A percentile compares a stretch with the other conserved stretches of the same genome.
phyloP scores from a whole-genome alignment of 2,888 invertebrate species.

The Elmis aenea region DNA sequence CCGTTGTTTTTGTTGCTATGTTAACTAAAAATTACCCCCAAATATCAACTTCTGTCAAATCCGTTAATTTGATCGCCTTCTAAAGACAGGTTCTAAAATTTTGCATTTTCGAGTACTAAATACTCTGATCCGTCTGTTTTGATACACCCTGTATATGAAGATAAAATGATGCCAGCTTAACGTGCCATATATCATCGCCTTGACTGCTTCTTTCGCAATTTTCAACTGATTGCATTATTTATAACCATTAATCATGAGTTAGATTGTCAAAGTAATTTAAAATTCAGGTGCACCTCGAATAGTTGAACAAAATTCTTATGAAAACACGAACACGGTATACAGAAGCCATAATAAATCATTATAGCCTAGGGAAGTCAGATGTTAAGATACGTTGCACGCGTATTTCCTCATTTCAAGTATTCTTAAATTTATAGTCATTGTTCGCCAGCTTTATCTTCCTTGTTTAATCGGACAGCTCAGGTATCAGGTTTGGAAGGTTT shows the following conservation, averaged over 20 bases:
- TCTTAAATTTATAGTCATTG: slow-evolving; percentile 21
- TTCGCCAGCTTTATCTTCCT: slow-evolving; percentile 15
- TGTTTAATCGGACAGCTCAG: slow-evolving; percentile 14
- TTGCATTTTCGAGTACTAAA: too few species aligned
- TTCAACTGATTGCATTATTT: slow-evolving; percentile 28
- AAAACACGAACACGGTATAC: slow-evolving; percentile 9
- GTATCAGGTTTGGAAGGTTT: slow-evolving; percentile 10
- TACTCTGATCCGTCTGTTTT: too few species aligned
- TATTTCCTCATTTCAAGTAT: slow-evolving; percentile 29
- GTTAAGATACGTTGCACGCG: slow-evolving; percentile 31
- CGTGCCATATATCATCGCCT: too few species aligned
- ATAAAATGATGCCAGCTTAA: too few species aligned
- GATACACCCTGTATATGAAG: too few species aligned
- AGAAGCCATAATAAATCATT: slow-evolving; percentile 26
- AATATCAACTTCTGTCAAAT: too few species aligned
- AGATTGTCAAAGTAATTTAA: slow-evolving; percentile 21
- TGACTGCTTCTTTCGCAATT: too few species aligned
- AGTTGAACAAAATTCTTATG: slow-evolving; percentile 8
- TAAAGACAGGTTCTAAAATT: too few species aligned
- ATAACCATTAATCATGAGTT: slow-evolving; percentile 24
- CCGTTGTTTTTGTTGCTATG: too few species aligned
- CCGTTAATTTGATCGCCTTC: too few species aligned
- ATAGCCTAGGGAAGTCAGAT: slow-evolving; percentile 28
- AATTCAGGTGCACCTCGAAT: slow-evolving; percentile 3
- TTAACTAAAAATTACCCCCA: too few species aligned